A percentile compares a stretch with the other conserved stretches of the same genome.
These are phyloP conservation scores for Ommatoiulus sabulosus DNA, from an alignment of 2,888 invertebrate species.

Conservation along the genomic window DNA sequence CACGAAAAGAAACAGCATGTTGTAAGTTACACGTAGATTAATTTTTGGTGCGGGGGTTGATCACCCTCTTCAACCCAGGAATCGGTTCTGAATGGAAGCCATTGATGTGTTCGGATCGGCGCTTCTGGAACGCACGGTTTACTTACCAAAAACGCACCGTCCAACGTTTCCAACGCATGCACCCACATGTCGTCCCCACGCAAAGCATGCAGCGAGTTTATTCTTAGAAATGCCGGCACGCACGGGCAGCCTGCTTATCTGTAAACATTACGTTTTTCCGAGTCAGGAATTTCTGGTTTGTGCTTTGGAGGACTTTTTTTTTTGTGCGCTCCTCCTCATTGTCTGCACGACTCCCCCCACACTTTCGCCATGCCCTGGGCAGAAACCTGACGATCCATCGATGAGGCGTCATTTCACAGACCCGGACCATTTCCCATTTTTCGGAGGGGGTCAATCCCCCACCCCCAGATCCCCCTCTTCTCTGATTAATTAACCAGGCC, in stretches of 20 bases:
- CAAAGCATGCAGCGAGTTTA: background rate
- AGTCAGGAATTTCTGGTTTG: slow-evolving; percentile 27
- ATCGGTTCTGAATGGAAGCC: no score
- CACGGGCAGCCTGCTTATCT: background rate
- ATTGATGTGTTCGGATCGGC: no score
- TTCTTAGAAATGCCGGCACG: background rate
- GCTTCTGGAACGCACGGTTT: no score
- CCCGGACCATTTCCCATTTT: background rate
- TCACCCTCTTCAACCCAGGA: no score
- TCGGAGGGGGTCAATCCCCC: no score
- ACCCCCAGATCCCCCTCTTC: background rate
- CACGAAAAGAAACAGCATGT: no score
- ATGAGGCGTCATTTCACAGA: background rate
- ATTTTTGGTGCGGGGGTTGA: no score
- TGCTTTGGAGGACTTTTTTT: background rate
- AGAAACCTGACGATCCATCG: background rate
- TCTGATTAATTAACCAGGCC: slow-evolving; percentile 50
- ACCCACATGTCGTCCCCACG: slow-evolving; percentile 12
- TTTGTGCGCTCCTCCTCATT: background rate
- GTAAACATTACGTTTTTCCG: slow-evolving; percentile 17
- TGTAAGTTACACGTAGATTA: no score
- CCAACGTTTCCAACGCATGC: background rate
- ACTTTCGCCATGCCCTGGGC: background rate
- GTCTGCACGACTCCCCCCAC: background rate
- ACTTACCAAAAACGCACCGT: background rate